phyloP scores from a whole-genome alignment of 2,888 invertebrate species.

The Byasa hedistus region DNA sequence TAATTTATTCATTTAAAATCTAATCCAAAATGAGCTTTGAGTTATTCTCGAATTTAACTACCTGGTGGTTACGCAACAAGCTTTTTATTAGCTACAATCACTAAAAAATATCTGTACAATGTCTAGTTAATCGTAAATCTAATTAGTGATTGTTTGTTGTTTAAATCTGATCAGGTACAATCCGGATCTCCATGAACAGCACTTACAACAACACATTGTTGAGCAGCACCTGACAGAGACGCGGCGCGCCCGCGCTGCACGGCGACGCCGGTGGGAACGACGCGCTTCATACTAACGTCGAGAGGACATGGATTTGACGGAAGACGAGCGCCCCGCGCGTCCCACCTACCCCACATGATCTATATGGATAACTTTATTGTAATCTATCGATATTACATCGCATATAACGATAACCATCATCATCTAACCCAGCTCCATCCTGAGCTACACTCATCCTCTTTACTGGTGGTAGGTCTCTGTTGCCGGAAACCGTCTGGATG shows the following conservation, averaged over 20 bases:
- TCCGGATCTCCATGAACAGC: conserved; percentile 75
- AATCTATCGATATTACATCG: background rate
- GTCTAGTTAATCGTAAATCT: too few species aligned
- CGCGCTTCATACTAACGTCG: conserved; percentile 40
- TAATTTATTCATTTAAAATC: conserved; percentile 48
- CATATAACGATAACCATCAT: background rate
- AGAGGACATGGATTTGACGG: conserved; percentile 64
- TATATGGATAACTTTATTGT: conserved; percentile 54
- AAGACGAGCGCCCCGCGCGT: conserved; percentile 45
- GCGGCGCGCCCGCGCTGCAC: conserved; percentile 52
- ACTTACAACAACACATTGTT: conserved; percentile 71
- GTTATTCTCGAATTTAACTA: background rate
- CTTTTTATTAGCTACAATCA: background rate
- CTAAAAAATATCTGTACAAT: too few species aligned
- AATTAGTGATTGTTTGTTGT: background rate
- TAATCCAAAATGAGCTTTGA: conserved; percentile 27
- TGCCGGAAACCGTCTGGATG: too few species aligned
- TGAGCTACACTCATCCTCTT: too few species aligned
- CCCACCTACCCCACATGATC: conserved; percentile 62
- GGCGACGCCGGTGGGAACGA: conserved; percentile 48
- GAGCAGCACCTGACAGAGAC: conserved; percentile 67
- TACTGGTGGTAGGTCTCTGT: too few species aligned
- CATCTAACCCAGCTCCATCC: too few species aligned
- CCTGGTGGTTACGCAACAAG: background rate
- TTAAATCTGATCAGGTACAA: conserved; percentile 58